Conservation (phyloP, 2,888 invertebrate species). For the Megastigmus dorsalis region DNA sequence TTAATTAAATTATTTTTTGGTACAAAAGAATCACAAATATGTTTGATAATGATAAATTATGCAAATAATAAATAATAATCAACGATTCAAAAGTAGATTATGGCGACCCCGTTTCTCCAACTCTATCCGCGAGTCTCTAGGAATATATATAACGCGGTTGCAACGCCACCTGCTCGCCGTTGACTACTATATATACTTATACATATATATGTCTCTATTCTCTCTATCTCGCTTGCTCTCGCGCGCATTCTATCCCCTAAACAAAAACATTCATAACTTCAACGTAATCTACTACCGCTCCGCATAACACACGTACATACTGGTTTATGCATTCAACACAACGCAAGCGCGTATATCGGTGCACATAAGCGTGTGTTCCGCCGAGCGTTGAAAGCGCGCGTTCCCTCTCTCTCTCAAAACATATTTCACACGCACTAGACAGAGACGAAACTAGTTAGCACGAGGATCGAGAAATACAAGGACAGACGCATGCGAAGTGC, state of each 20-base stretch:
- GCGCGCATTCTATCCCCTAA: background rate
- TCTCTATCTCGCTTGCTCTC: background rate
- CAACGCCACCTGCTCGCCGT: too few relatives aligned
- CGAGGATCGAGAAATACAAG: background rate
- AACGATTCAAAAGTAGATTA: too few relatives aligned
- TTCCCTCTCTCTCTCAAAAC: background rate
- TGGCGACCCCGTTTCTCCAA: too few relatives aligned
- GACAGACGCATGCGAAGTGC: background rate
- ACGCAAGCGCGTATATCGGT: background rate
- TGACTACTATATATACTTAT: too few relatives aligned
- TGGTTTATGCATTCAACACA: too few relatives aligned
- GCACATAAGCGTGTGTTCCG: background rate
- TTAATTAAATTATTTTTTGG: too few relatives aligned
- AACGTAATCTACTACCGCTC: background rate
- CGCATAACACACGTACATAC: background rate
- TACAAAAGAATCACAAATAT: too few relatives aligned
- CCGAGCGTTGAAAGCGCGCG: slow-evolving; percentile 2
- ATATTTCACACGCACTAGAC: background rate
- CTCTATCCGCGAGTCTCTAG: too few relatives aligned
- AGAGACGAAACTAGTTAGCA: background rate
- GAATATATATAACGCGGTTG: too few relatives aligned
- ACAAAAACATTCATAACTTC: background rate
- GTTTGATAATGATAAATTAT: too few relatives aligned
- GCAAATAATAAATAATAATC: too few relatives aligned
- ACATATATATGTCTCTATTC: too few relatives aligned